A percentile compares a stretch with the other conserved stretches of the same genome.
Conservation (phyloP, 1,140 invertebrate genomes). For the Drosophila pachea region DNA sequence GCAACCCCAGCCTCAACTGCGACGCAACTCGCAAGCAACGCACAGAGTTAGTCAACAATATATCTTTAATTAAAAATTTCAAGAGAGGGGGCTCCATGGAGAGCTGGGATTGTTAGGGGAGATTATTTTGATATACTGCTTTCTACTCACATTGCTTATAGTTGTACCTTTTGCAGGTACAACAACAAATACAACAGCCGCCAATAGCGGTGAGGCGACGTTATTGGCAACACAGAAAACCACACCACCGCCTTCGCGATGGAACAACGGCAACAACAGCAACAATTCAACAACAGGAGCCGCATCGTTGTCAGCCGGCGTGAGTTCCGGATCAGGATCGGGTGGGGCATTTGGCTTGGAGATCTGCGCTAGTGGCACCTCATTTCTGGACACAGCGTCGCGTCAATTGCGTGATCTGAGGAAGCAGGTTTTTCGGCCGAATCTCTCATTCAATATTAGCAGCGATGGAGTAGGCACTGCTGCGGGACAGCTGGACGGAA, state of each 20-base stretch:
- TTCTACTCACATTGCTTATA: not conserved
- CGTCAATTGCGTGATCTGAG: conserved; percentile 69
- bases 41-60: conserved; percentile 48
- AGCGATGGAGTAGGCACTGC: conserved; percentile 22
- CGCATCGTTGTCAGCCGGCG: conserved; percentile 15
- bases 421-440: conserved; percentile 76
- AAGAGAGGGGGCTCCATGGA: too few species aligned
- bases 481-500: conserved; percentile 17
- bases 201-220: conserved; percentile 24
- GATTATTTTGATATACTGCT: too few species aligned
- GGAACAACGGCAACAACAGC: conserved; percentile 23
- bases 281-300: conserved; percentile 21
- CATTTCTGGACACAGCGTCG: conserved; percentile 72
- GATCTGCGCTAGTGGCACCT: conserved; percentile 33
- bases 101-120: too few species aligned
- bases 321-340: not conserved
- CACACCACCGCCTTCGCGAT: conserved; percentile 25
- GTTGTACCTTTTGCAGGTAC: not conserved
- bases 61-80: not conserved
- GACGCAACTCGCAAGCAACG: conserved; percentile 37
- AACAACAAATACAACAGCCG: conserved; percentile 15
- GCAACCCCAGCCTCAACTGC: conserved; percentile 8
- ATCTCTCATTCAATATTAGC: conserved; percentile 69
- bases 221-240: conserved; percentile 25
- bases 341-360: conserved; percentile 14